Base-by-base conservation (phyloP, 1,140 invertebrate genomes). In the Euura saliciscinereae region DNA sequence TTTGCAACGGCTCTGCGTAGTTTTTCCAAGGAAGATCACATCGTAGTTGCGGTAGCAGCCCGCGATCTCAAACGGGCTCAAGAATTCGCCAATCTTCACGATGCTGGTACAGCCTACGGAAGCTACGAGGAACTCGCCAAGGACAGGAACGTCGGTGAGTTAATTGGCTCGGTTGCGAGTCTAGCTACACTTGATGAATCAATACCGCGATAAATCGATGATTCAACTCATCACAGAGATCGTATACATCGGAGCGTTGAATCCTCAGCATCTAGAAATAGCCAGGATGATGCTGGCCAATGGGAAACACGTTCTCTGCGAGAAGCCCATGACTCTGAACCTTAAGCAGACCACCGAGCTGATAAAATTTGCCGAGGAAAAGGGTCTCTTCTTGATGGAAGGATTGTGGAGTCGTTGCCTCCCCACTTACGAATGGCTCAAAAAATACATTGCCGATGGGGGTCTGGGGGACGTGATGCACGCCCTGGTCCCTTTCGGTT, bases 351-450 rank as follows among this genome's bases (percentile, higher is more conserved):
- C 91, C 0, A 84, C 87, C 69, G 89, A 90, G 75, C 77, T 95
- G 28, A 83, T 94, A 0, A 83, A 89, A 28, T 77, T 90, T 6
- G 93, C 94, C 0, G 88, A 85, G 73, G 79, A 84, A 3, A 92
- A 93, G 80, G 91, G 92, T 5, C 79, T 94, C 0, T 95, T 97
- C 80, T 81, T 97, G 0, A 95, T 96, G 94, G 95, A 96, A 89
- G 95, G 91, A 10, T 88, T 96, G 46, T 97, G 96, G 95, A 93
- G 93, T 45, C 88, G 95, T 44, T 96, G 91, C 79, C 93, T 96
- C 76, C 96, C 96, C 1, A 89, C 90, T 6, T 96, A 95, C 78
- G 82, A 91, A 43, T 87, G 90, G 70, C 66, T 96, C 2, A 89
- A 89, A 71, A 87, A 92, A 74, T 86, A 91, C 64, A 85, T 95